These are phyloP conservation scores for Cremastinae sp. DNA, from an alignment of 2,888 invertebrate species.

Conservation along the genomic window DNA sequence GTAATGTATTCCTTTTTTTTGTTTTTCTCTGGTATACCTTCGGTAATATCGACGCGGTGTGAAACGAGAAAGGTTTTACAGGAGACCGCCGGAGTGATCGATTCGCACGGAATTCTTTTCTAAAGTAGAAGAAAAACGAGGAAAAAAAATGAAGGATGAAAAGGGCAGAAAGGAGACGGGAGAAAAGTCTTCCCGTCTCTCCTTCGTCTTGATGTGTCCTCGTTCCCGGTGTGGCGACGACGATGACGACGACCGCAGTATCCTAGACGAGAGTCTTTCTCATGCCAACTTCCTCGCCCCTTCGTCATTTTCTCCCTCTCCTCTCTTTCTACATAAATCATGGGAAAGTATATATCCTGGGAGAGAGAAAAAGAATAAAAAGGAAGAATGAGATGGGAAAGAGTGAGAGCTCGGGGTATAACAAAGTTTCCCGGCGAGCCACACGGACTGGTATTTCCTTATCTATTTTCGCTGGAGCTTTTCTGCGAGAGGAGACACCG, in stretches of 20 bases:
- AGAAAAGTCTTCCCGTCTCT: neutral
- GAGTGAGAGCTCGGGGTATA: constrained; percentile 34
- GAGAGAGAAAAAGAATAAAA: constrained; percentile 26
- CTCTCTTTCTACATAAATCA: constrained; percentile 62
- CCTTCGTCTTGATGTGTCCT: neutral
- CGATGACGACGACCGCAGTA: constrained; percentile 34
- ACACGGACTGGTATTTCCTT: constrained; percentile 60
- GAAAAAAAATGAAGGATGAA: neutral
- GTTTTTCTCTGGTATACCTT: neutral
- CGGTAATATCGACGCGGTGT: neutral
- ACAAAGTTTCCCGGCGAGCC: constrained; percentile 60
- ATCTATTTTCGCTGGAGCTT: constrained; percentile 62
- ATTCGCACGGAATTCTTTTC: constrained; percentile 45
- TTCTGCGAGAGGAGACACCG: constrained; percentile 36
- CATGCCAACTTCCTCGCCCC: constrained; percentile 11
- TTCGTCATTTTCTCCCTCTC: constrained; percentile 7
- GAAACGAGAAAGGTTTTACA: neutral
- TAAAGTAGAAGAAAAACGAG: constrained; percentile 16
- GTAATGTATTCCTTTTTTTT: too few relatives aligned
- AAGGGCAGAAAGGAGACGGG: neutral
- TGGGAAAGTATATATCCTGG: constrained; percentile 61
- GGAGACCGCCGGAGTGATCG: constrained; percentile 31
- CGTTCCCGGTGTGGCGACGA: constrained; percentile 1
- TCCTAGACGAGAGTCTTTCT: constrained; percentile 32
- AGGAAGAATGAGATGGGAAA: constrained; percentile 16